Evolutionary conservation across 2,113 vertebrate genomes (phyloP), one percentile per base, ranked within the genome.

Genomic region (Eretmochelys imbricata): DNA sequence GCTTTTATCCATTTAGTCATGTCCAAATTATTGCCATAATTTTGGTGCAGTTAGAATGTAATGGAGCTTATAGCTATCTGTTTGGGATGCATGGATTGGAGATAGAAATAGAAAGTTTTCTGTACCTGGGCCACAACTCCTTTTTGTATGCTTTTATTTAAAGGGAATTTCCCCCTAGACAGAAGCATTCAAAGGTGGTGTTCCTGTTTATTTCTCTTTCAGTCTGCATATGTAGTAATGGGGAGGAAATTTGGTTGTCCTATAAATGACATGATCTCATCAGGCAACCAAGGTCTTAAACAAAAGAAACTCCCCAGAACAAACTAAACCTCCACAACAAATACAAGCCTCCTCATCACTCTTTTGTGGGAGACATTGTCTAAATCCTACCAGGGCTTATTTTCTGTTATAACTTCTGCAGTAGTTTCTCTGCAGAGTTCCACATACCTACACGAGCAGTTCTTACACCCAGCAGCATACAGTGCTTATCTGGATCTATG

Each of bases 91-190:
- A 42, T 84, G 54, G 81, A 3, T 10, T 48, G 84, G 51, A 88
- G 91, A 87, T n/a, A 94, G 59, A 42, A 4, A 31, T 87, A 90
- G 57, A 49, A 87, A 72, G 35, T 19, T 38, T 72, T 72, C 8
- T 38, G n/a, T 72, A 72, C 35, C n/a, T 72, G 65, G 13, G 9
- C n/a, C n/a, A 38, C n/a, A 38, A 13, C 49, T 69, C 51, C 81
- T 86, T 38, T 84, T 93, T 76, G 50, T 6, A 49, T 55, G 11
- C 49, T 83, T 90, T 14, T n/a, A 17, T 95, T 88, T 96, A 50
- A 20, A 14, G 22, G 27, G n/a, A 83, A 35, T 57, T 87, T 89
- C 75, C 62, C 65, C 35, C 5, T 49, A 88, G 29, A 51, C 3
- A 38, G 48, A 17, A 82, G 1, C 6, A 2, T 55, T 91, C 55